Base-by-base conservation (phyloP, 2,113 vertebrate species). In the Eublepharis macularius region DNA sequence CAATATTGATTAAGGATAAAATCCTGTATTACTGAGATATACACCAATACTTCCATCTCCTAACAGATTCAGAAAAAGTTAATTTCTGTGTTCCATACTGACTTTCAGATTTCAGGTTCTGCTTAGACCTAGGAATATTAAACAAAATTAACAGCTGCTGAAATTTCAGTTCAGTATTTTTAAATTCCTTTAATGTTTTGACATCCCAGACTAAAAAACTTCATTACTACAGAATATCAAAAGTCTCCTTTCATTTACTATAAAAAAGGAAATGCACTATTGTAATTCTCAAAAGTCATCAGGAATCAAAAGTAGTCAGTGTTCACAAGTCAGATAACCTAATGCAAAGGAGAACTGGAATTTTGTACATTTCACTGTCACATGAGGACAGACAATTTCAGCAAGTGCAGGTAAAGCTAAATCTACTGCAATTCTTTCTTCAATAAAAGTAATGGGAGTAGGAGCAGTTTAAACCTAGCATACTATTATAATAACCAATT, bases 41-140 rank as follows among this genome's bases (percentile, higher is more conserved):
- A 95, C 89, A 76, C 69, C 87, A 93, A 91, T 91, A 83, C 81
- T 81, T 69, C 70, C 49, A 91, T 84, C 84, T 88, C 94, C 90
- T 60, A 81, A 89, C 73, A 86, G 85, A 93, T 84, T 75, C 89
- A 92, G 89, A 90, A 83, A 91, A 94, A 92, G 82, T 39, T 63
- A 89, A 85, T 93, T 87, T 84, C 84, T 72, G 54, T 57, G 74
- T 75, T 93, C 81, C 80, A 68, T 74, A 94, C 90, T 91, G 92
- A 94, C 86, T 94, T 95, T 93, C 77, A 93, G 81, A 89, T 57
- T 80, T 0, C 47, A 88, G 80, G 14, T 91, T 90, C 85, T 12
- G 5, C 17, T 84, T 5, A 51, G 68, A 1, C 77, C 83, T 84
- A 77, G 69, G 73, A 85, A 81, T 1, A 17, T 57, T 87, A 87